These are phyloP conservation scores for Diarsia rubi DNA, from an alignment of 2,888 invertebrate species.

Conservation along the genomic window DNA sequence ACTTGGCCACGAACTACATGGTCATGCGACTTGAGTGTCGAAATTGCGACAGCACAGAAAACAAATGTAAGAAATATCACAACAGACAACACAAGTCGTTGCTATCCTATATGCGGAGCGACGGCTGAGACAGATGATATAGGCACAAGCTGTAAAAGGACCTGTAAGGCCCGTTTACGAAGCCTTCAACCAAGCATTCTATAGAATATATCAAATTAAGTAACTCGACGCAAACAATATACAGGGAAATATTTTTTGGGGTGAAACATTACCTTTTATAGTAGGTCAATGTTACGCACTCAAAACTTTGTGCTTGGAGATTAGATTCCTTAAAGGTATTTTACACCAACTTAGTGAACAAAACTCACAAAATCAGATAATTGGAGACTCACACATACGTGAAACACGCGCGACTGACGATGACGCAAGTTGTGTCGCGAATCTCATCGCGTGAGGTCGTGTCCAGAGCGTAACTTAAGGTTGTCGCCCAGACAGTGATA, in stretches of 20 bases:
- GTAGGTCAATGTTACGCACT: not conserved
- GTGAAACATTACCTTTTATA: not conserved
- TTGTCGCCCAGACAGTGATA: slow-evolving; percentile 49
- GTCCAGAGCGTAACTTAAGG: slow-evolving; percentile 27
- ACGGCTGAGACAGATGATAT: not conserved
- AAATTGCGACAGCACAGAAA: not conserved
- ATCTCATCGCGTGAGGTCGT: not conserved
- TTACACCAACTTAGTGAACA: no score
- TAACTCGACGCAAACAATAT: not conserved
- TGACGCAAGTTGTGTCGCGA: not conserved
- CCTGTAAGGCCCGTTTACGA: no score
- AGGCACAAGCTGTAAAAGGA: not conserved
- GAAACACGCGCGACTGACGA: not conserved
- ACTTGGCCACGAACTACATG: not conserved
- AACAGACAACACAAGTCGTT: not conserved
- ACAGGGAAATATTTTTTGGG: not conserved
- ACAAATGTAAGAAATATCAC: not conserved
- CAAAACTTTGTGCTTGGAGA: not conserved
- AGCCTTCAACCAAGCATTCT: not conserved
- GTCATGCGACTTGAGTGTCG: not conserved
- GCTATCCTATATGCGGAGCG: not conserved
- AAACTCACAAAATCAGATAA: no score
- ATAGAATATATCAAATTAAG: not conserved
- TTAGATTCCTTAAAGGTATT: not conserved
- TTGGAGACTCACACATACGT: not conserved